These are phyloP conservation scores for Globia sparganii DNA, from an alignment of 2,888 invertebrate species.

Conservation along the genomic window DNA sequence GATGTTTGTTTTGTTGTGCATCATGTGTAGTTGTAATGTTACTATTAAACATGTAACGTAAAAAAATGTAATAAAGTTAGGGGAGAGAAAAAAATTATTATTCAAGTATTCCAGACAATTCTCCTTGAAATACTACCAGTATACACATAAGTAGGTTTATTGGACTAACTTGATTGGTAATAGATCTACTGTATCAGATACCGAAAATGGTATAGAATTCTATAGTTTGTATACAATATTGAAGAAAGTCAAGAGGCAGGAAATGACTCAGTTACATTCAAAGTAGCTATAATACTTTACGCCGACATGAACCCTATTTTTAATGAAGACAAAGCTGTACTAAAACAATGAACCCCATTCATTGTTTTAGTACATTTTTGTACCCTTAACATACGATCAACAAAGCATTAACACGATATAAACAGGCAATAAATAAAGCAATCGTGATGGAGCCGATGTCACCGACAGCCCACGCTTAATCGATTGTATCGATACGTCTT, in stretches of 20 bases:
- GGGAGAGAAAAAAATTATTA: background rate
- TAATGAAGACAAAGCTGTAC: conserved; percentile 48
- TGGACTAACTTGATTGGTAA: background rate
- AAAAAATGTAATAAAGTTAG: too few species aligned
- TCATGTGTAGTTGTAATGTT: background rate
- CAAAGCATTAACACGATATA: conserved; percentile 60
- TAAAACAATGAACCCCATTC: conserved; percentile 38
- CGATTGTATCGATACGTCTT: conserved; percentile 68
- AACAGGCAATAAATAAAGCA: conserved; percentile 63
- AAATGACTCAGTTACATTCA: conserved; percentile 6
- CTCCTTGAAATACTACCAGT: background rate
- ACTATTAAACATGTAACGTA: background rate
- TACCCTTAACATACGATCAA: conserved; percentile 51
- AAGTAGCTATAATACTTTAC: conserved; percentile 31
- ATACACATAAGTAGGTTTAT: background rate
- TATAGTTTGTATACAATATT: conserved; percentile 18
- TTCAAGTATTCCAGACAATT: background rate
- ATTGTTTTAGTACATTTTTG: too few species aligned
- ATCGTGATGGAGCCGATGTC: conserved; percentile 65
- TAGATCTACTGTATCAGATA: background rate
- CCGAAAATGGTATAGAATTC: background rate
- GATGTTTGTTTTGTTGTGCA: conserved; percentile 33
- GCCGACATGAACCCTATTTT: conserved; percentile 22
- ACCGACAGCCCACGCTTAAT: conserved; percentile 65
- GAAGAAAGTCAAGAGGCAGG: background rate